Evolutionary conservation across 2,888 invertebrate species (phyloP), one percentile per base, ranked within the genome.

Genomic region (Autographa pulchrina): DNA sequence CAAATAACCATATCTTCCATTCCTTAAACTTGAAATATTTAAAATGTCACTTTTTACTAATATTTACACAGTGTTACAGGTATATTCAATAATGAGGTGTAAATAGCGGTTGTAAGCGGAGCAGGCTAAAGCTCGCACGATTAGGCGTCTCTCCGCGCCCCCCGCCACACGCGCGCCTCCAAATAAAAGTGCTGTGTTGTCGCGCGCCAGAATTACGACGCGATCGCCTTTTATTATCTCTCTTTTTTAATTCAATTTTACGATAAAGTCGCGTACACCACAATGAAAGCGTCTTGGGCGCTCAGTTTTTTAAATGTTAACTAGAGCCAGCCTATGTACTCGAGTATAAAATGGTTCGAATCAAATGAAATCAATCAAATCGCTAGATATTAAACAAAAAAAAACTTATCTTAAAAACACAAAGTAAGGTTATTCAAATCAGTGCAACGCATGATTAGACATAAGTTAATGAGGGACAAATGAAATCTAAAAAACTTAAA

Each of bases 221-320:
- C 92, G 92, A 92, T 91, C 91, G 91, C 91, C 91, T 94, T 95
- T 94, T 95, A 92, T 93, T 94, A 92, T 94, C 90, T 92, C 86
- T 92, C 91, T 94, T 95, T 95, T 95, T 95, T 92, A 94, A 94
- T 95, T 95, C 94, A 93, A 93, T 95, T 94, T 94, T 93, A 94
- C 92, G 93, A 94, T 95, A 93, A 94, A 90, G 92, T 85, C 82
- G 85, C 87, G 85, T 90, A 84, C 67, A 85, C 88, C 82, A 73
- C 78, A 90, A 87, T 87, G 81, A 76, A 84, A 70, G 64, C 41
- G 54, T 87, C 83, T 91, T 90, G 87, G 84, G 85, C 81, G 76
- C 61, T 78, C 54, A 59, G 58, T n/a, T 56, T n/a, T 65, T 65
- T 69, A 48, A 68, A 71, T 78, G 70, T 75, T 56, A 70, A 56